Evolutionary conservation across 2,888 invertebrate species (phyloP).

Genomic region (Nomada flava): DNA sequence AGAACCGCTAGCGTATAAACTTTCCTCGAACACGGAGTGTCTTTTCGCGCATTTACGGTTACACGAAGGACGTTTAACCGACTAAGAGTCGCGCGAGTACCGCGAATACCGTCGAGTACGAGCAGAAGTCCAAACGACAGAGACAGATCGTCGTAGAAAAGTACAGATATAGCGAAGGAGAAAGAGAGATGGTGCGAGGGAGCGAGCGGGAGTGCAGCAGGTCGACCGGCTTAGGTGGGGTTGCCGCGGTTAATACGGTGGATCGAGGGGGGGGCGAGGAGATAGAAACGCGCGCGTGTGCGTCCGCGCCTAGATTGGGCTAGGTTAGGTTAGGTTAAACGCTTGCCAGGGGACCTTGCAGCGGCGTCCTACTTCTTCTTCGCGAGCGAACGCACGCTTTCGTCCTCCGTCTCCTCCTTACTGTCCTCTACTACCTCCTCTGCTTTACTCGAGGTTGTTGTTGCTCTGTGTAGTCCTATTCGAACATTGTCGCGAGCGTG

Average conservation of each 20-base stretch:
- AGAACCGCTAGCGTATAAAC: constrained; percentile 47
- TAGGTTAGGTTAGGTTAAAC: constrained; percentile 71
- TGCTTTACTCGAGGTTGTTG: constrained; percentile 27
- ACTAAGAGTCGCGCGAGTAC: constrained; percentile 53
- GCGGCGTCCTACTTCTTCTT: constrained; percentile 73
- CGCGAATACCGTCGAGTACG: constrained; percentile 42
- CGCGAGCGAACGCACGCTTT: constrained; percentile 55
- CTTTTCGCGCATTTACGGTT: constrained; percentile 68
- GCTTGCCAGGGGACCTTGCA: constrained; percentile 70
- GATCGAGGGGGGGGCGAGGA: constrained; percentile 17
- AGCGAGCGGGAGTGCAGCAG: constrained; percentile 59
- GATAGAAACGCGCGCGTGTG: constrained; percentile 65
- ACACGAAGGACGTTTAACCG: constrained; percentile 62
- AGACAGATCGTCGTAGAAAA: constrained; percentile 29
- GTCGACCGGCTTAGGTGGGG: constrained; percentile 65
- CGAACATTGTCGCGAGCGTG: constrained; percentile 9
- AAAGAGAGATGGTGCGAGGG: constrained; percentile 36
- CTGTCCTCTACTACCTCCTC: constrained; percentile 37
- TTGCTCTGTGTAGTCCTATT: constrained; percentile 39
- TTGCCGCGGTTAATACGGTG: constrained; percentile 62
- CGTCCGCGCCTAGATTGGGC: constrained; percentile 65
- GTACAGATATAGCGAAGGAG: constrained; percentile 22
- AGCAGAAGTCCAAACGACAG: constrained; percentile 28
- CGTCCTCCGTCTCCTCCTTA: constrained; percentile 56
- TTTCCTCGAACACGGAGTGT: constrained; percentile 26